These are phyloP conservation scores for Paedocypris micromegethes DNA, from an alignment of 2,797 vertebrate genomes.

Conservation along the genomic window DNA sequence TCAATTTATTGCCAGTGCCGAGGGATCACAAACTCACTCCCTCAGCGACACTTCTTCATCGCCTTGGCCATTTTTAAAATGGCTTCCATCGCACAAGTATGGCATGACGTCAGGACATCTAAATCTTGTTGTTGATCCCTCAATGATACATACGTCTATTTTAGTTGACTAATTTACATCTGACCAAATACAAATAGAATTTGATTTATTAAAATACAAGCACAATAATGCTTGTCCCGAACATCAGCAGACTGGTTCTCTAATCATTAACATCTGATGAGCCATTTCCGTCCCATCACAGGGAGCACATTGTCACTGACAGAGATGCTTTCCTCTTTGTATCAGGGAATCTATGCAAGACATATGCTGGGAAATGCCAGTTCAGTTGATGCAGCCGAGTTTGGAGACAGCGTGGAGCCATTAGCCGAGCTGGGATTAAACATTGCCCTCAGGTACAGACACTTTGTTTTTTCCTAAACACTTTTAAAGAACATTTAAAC, in stretches of 20 bases:
- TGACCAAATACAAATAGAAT: too few relatives aligned
- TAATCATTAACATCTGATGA: too few relatives aligned
- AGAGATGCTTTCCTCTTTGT: not conserved
- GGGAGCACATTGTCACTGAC: not conserved
- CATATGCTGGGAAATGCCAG: constrained; percentile 84
- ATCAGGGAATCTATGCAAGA: constrained; percentile 84
- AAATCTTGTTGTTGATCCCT: too few relatives aligned
- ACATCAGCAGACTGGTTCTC: too few relatives aligned
- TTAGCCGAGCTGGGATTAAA: constrained; percentile 77
- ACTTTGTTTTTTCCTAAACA: too few relatives aligned
- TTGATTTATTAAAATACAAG: too few relatives aligned
- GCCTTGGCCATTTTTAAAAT: constrained; percentile 85
- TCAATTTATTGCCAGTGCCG: constrained; percentile 76
- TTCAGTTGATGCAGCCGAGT: constrained; percentile 73
- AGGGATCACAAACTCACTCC: constrained; percentile 59
- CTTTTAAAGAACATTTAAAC: too few relatives aligned
- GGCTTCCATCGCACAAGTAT: constrained; percentile 85
- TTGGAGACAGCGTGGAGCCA: constrained; percentile 74
- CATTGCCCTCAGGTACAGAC: constrained; percentile 74
- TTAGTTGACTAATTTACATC: too few relatives aligned
- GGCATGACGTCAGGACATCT: too few relatives aligned
- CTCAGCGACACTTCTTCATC: constrained; percentile 81
- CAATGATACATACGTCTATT: too few relatives aligned
- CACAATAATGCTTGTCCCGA: too few relatives aligned
- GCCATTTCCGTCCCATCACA: too few relatives aligned